A percentile compares a stretch with the other conserved stretches of the same genome.
phyloP scores from a whole-genome alignment of 2,888 invertebrate species.

The Scaptodrosophila latifasciaeformis region DNA sequence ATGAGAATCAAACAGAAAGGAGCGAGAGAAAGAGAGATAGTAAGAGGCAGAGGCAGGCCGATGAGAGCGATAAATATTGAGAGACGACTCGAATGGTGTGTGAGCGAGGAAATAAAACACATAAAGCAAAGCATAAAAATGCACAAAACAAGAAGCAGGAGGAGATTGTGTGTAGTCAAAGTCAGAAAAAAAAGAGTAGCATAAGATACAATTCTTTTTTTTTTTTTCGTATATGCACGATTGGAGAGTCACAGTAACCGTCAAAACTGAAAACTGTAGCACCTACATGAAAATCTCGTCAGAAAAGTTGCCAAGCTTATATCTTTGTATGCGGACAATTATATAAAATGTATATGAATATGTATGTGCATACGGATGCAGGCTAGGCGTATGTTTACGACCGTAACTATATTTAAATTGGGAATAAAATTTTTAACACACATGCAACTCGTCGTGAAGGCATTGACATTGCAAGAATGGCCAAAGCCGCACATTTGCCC shows the following conservation, averaged over 20 bases:
- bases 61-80: conserved; percentile 25
- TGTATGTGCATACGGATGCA: conserved; percentile 11
- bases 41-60: conserved; percentile 17
- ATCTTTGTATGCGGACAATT: no score
- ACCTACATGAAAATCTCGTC: no score
- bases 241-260: no score
- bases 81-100: conserved; percentile 36
- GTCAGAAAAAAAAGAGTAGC: conserved; percentile 26
- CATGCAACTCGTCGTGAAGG: no score
- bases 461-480: background rate
- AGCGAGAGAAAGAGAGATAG: conserved; percentile 28
- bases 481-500: no score
- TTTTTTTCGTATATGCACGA: no score
- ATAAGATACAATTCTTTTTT: conserved; percentile 53
- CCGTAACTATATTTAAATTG: background rate
- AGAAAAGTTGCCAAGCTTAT: no score
- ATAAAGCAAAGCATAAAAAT: conserved; percentile 62
- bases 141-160: conserved; percentile 47
- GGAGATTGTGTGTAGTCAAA: no score
- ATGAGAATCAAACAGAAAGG: conserved; percentile 57
- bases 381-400: background rate
- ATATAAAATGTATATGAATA: background rate
- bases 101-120: conserved; percentile 51
- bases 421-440: background rate
- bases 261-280: no score